Percentiles rank a stretch among this genome's conserved stretches.
Conservation (phyloP, 2,797 vertebrate species). For the Coregonus sp. region DNA sequence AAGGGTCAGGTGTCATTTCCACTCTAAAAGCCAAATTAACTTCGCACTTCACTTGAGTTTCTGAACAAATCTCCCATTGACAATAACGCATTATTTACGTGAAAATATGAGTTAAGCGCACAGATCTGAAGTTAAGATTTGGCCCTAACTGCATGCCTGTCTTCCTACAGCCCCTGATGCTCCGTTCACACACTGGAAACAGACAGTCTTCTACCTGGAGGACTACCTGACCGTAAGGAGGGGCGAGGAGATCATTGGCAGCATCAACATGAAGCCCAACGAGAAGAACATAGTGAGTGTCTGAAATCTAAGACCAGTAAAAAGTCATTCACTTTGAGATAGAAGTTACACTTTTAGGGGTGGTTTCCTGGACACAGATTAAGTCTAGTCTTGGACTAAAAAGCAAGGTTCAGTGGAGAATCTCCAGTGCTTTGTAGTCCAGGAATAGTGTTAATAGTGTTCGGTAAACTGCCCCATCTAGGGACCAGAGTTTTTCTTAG, state of each 20-base stretch:
- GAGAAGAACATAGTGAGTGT: slow-evolving; percentile 92
- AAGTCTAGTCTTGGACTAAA: not conserved
- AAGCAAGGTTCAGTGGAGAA: not conserved
- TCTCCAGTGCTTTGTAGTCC: not conserved
- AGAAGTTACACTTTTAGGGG: not conserved
- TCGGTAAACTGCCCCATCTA: not conserved
- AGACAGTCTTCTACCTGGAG: slow-evolving; percentile 98
- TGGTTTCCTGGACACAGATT: not conserved
- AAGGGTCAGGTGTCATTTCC: not conserved
- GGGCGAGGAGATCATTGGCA: slow-evolving; percentile 93
- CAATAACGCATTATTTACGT: no score
- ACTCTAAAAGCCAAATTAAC: not conserved
- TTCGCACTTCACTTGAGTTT: no score
- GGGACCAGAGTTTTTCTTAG: not conserved
- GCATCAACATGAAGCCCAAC: slow-evolving; percentile 93
- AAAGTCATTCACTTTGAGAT: not conserved
- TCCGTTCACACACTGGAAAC: slow-evolving; percentile 98
- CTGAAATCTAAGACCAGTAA: not conserved
- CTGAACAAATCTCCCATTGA: no score
- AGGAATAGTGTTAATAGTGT: not conserved
- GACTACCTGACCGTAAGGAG: slow-evolving; percentile 94
- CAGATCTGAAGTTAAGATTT: not conserved
- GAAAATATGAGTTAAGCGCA: not conserved
- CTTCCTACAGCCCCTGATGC: slow-evolving; percentile 87
- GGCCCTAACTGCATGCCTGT: slow-evolving; percentile 20